Conservation (phyloP, 2,113 vertebrate species). For the Copsychus sechellarum region DNA sequence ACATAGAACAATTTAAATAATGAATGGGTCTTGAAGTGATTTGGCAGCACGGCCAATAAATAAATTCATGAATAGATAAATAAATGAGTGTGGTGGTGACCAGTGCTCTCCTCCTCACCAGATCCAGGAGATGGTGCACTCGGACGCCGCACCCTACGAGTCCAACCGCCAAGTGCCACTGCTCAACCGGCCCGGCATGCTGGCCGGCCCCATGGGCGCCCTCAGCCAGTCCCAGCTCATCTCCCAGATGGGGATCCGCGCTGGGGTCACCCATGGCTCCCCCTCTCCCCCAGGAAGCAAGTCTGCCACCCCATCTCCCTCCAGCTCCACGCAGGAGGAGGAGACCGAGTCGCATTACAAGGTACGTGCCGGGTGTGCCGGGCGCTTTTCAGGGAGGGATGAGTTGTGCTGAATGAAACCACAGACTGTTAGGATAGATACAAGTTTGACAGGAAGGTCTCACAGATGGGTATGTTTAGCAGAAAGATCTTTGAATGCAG, state of each 20-base stretch:
- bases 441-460: no score
- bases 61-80: accelerated
- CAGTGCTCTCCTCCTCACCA: constrained; percentile 78
- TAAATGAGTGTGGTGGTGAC: neutral
- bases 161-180: constrained; percentile 86
- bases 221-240: constrained; percentile 93
- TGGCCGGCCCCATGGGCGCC: constrained; percentile 88
- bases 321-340: constrained; percentile 98
- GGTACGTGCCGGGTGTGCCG: constrained; percentile 76
- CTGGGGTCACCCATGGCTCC: constrained; percentile 86
- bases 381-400: neutral
- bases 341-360: constrained; percentile 93
- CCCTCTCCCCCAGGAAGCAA: constrained; percentile 97
- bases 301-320: constrained; percentile 97
- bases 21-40: neutral
- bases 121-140: constrained; percentile 98
- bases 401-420: neutral
- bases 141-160: constrained; percentile 87
- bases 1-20: neutral
- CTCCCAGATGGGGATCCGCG: constrained; percentile 90
- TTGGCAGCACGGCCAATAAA: neutral
- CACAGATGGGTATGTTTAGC: no score
- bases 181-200: constrained; percentile 88
- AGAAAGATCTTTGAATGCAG: no score
- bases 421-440: neutral